phyloP scores from a whole-genome alignment of 1,140 invertebrate genomes.

The Listronotus oregonensis region DNA sequence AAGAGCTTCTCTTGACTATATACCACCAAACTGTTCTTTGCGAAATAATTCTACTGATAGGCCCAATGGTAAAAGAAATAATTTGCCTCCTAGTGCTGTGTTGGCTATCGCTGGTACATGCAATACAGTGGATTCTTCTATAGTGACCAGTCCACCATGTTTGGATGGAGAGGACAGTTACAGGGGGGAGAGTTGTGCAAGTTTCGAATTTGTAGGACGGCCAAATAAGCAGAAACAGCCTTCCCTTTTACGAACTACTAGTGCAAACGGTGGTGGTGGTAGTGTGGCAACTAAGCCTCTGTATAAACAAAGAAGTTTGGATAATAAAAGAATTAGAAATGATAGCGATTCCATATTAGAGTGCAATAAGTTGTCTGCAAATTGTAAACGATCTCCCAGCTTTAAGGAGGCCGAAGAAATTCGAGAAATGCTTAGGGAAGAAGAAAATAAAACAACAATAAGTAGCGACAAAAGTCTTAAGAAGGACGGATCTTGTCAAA shows the following conservation, averaged over 20 bases:
- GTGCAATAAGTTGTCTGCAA: slow-evolving; percentile 51
- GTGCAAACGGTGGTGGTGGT: slow-evolving; percentile 44
- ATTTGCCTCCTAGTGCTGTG: slow-evolving; percentile 58
- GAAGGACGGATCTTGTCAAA: slow-evolving; percentile 67
- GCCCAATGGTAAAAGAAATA: slow-evolving; percentile 48
- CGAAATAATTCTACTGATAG: slow-evolving; percentile 47
- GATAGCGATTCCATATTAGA: slow-evolving; percentile 53
- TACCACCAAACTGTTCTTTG: slow-evolving; percentile 56
- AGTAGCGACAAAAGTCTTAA: slow-evolving; percentile 60
- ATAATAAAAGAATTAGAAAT: slow-evolving; percentile 47
- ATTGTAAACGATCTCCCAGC: slow-evolving; percentile 54
- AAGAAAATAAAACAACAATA: slow-evolving; percentile 59
- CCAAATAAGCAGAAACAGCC: slow-evolving; percentile 47
- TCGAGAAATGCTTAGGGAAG: slow-evolving; percentile 53
- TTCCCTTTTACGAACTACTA: slow-evolving; percentile 43
- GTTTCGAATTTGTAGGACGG: slow-evolving; percentile 64
- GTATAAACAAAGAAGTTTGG: slow-evolving; percentile 47
- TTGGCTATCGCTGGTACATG: slow-evolving; percentile 54
- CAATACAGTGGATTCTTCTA: slow-evolving; percentile 55
- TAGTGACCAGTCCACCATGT: slow-evolving; percentile 55
- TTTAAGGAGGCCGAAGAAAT: slow-evolving; percentile 56
- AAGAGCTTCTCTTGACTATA: slow-evolving; percentile 57
- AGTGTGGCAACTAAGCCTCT: slow-evolving; percentile 26
- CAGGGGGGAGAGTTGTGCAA: slow-evolving; percentile 66
- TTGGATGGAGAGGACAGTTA: slow-evolving; percentile 54